Conservation (phyloP, 2,888 invertebrate species). For the Spisula subtruncata region DNA sequence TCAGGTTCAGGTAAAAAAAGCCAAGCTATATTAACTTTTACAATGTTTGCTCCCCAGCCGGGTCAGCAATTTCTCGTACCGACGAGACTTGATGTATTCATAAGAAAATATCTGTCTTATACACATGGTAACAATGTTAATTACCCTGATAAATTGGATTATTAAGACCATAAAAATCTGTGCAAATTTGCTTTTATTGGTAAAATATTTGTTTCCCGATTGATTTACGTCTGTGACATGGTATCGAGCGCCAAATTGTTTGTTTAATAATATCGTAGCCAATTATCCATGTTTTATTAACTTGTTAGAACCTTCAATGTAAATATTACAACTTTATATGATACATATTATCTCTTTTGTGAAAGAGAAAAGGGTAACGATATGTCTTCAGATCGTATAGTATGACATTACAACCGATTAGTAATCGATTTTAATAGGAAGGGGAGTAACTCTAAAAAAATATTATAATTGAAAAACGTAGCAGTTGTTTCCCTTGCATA, state of each 20-base stretch:
- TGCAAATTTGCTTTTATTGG: constrained; percentile 49
- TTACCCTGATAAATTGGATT: constrained; percentile 45
- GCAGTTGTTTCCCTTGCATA: not conserved
- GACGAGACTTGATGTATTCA: not conserved
- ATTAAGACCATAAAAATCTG: constrained; percentile 46
- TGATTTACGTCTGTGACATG: constrained; percentile 33
- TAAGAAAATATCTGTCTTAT: constrained; percentile 46
- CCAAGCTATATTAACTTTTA: too few species aligned
- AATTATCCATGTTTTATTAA: constrained; percentile 29
- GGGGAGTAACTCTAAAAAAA: not conserved
- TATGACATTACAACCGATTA: too few species aligned
- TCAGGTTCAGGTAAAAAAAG: too few species aligned
- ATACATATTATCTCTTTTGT: not conserved
- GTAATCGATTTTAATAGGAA: not conserved
- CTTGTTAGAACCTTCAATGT: not conserved
- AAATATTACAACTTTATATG: not conserved
- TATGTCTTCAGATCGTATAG: not conserved
- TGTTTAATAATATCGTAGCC: constrained; percentile 44
- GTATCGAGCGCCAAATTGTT: constrained; percentile 24
- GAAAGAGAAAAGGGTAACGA: not conserved
- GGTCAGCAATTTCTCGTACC: not conserved
- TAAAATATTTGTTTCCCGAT: constrained; percentile 36
- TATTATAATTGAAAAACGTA: not conserved
- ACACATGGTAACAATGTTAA: constrained; percentile 43
- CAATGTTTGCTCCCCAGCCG: too few species aligned